phyloP scores from a whole-genome alignment of 2,888 invertebrate species.

The Dichetophora obliterata region DNA sequence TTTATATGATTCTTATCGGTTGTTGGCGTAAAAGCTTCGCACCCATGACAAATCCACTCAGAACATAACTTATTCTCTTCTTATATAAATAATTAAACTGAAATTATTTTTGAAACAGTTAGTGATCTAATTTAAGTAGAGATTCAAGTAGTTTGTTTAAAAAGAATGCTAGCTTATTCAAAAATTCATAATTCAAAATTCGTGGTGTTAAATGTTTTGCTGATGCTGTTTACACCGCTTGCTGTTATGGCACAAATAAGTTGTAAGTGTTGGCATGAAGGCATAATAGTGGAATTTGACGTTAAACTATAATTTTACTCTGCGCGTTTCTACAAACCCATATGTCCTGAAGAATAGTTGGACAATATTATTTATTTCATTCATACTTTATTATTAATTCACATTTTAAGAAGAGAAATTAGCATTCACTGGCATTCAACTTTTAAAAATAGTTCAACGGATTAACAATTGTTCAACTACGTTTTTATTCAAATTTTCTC shows the following conservation, averaged over 20 bases:
- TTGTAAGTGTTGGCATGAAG: conserved; percentile 9
- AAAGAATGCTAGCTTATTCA: no score
- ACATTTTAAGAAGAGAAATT: no score
- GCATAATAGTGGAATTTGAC: no score
- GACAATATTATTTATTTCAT: no score
- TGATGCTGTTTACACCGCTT: neutral
- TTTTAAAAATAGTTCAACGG: no score
- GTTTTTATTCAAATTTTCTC: no score
- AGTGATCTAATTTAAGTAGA: neutral
- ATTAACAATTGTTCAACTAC: no score
- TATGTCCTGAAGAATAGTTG: no score
- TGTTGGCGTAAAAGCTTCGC: conserved; percentile 1
- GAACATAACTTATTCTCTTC: neutral
- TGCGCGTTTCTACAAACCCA: no score
- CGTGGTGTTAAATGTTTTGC: neutral
- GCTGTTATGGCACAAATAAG: conserved; percentile 8
- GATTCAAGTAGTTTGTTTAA: neutral
- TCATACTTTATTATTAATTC: no score
- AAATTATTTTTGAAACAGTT: conserved; percentile 14
- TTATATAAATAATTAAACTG: conserved; percentile 18
- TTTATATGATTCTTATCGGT: conserved; percentile 9
- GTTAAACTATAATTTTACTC: no score
- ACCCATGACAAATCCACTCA: neutral
- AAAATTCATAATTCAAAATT: neutral
- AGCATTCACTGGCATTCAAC: no score